These are phyloP conservation scores for Grallaria varia DNA, from an alignment of 2,113 vertebrate genomes.

Conservation along the genomic window DNA sequence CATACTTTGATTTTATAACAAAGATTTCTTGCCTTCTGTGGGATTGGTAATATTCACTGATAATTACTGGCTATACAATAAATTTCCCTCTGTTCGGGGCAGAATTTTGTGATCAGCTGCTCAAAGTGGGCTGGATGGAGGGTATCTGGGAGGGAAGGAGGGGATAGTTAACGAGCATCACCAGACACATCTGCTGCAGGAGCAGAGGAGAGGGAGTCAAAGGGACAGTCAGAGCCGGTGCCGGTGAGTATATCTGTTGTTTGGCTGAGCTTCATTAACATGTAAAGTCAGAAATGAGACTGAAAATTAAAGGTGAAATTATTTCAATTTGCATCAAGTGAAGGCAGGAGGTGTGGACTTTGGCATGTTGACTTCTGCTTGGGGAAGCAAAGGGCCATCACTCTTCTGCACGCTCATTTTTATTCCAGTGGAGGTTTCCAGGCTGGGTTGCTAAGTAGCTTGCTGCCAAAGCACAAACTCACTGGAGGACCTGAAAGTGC, in stretches of 20 bases:
- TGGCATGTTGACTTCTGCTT: not conserved
- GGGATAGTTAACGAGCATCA: not conserved
- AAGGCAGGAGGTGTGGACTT: not conserved
- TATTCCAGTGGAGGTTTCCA: not conserved
- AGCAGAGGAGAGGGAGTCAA: not conserved
- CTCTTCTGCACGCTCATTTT: not conserved
- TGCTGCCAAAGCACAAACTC: not conserved
- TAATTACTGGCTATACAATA: constrained; percentile 8
- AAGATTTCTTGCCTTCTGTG: not conserved
- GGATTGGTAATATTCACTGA: not conserved
- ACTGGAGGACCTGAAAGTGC: not conserved
- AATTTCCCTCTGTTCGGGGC: constrained; percentile 33
- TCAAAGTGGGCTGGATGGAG: not conserved
- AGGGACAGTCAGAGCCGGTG: not conserved
- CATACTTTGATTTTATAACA: not conserved
- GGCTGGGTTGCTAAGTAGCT: not conserved
- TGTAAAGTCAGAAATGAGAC: not conserved
- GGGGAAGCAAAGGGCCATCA: not conserved
- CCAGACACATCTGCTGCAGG: not conserved
- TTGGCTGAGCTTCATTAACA: not conserved
- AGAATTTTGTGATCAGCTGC: constrained; percentile 10
- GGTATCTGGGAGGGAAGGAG: not conserved
- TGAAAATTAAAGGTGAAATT: not conserved
- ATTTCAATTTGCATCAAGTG: not conserved
- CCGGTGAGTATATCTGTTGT: not conserved